Base-by-base conservation (phyloP, 2,797 vertebrate genomes). In the Helostoma temminkii region DNA sequence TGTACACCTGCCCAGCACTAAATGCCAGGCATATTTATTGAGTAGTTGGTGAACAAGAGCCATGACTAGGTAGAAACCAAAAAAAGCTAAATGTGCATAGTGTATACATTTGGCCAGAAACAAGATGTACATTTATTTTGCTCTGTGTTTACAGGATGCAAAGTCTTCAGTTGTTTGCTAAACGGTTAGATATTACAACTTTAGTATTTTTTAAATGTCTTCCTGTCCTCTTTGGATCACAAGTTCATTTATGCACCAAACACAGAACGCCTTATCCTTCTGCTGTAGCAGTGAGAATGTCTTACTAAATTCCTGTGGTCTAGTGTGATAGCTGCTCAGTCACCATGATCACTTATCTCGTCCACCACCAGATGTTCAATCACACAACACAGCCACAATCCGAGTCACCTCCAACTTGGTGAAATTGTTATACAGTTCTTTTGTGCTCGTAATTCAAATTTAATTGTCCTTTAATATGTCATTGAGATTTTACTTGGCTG, bases 321-420 rank as follows among this genome's bases (percentile, higher is more conserved):
- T 57, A 22, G 10, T 78, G 46, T 68, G 47, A 76, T 65, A 66
- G 48, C 67, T 73, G 57, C 42, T 77, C 14, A 43, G 37, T 32
- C 64, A 19, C 62, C 76, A 61, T 75, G 75, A 75, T 78, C 58
- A 66, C 64, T 71, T 67, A 72, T 76, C 58, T 53, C 37, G 42
- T 65, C 32, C 47, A 57, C 37, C 26, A 53, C n/a, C 14, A 56
- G 21, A 54, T 34, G 46, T 82, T 81, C 68, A 75, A 74, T 83
- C 68, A 81, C 16, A 22, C 50, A 66, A n/a, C 14, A 19, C 47
- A 71, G 37, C 34, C 56, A 26, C 61, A 37, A 30, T 71, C 52
- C 32, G 26, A 54, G 54, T 56, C 53, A 79, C 14, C 12, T 5
- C 39, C 22, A 7, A 16, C 16, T 26, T 34, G 28, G 26, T 59